A percentile compares a stretch with the other conserved stretches of the same genome.
Evolutionary conservation across 2,797 vertebrate genomes (phyloP).

Genomic region (Lepilemur septentrionalis): DNA sequence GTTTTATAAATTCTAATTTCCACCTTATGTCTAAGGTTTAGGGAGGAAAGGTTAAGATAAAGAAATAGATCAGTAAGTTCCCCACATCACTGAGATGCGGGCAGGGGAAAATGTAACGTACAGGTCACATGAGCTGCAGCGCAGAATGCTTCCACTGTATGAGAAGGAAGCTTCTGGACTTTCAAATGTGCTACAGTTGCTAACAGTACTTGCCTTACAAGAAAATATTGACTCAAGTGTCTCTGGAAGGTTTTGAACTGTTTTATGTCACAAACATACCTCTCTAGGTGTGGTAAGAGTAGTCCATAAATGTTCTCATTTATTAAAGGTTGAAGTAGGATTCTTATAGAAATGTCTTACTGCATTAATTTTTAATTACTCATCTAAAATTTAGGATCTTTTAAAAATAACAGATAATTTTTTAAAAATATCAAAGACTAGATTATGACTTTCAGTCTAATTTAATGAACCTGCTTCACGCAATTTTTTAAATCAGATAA

Average conservation of each 20-base stretch:
- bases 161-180: neutral
- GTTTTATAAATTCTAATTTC: slow-evolving; percentile 21
- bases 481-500: neutral
- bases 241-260: neutral
- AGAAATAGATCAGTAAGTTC: neutral
- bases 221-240: neutral
- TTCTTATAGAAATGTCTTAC: slow-evolving; percentile 2
- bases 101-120: neutral
- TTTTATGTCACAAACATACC: neutral
- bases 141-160: neutral
- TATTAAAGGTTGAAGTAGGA: slow-evolving; percentile 22
- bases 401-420: neutral
- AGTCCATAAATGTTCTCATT: neutral
- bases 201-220: neutral
- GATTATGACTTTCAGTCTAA: slow-evolving; percentile 16
- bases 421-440: slow-evolving; percentile 43
- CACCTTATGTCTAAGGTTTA: neutral
- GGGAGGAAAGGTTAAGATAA: neutral
- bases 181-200: neutral
- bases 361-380: slow-evolving; percentile 19
- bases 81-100: neutral
- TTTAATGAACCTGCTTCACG: neutral
- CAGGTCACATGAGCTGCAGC: neutral
- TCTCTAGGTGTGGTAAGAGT: neutral
- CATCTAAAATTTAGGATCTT: neutral